A percentile compares a stretch with the other conserved stretches of the same genome.
phyloP scores from a whole-genome alignment of 2,888 invertebrate species.

The Lycia hirtaria region DNA sequence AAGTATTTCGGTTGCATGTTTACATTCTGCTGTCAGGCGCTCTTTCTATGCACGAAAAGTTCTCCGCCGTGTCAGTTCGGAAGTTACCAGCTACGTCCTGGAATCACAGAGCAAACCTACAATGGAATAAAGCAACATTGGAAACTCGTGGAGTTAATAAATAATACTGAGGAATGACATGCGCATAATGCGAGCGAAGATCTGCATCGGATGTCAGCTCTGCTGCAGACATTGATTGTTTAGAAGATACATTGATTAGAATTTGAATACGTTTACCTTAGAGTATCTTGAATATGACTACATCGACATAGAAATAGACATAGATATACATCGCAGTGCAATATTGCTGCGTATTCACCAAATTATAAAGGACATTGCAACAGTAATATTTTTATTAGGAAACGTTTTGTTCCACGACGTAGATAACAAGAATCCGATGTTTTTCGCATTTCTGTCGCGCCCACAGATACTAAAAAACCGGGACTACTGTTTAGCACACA shows the following conservation, averaged over 20 bases:
- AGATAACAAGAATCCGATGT: too few species aligned
- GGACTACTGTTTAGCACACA: too few species aligned
- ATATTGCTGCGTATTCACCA: too few species aligned
- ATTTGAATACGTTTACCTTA: slow-evolving; percentile 34
- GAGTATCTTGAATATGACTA: too few species aligned
- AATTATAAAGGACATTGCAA: too few species aligned
- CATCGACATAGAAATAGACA: not conserved
- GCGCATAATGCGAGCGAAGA: slow-evolving; percentile 75
- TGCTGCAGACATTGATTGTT: slow-evolving; percentile 54
- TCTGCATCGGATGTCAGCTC: slow-evolving; percentile 72
- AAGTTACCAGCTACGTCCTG: slow-evolving; percentile 78
- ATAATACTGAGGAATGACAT: slow-evolving; percentile 82
- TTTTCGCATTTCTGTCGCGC: too few species aligned
- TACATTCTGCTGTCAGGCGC: slow-evolving; percentile 79
- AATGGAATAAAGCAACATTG: slow-evolving; percentile 85
- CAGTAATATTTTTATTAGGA: too few species aligned
- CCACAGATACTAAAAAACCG: too few species aligned
- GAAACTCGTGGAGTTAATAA: slow-evolving; percentile 85
- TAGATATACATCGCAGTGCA: not conserved
- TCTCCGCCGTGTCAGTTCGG: slow-evolving; percentile 77
- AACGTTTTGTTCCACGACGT: too few species aligned
- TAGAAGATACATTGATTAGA: slow-evolving; percentile 62
- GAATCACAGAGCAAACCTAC: slow-evolving; percentile 75
- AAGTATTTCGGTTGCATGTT: slow-evolving; percentile 74
- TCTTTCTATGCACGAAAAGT: slow-evolving; percentile 84